Base-by-base conservation (phyloP, 2,888 invertebrate species). In the Shargacucullia verbasci region DNA sequence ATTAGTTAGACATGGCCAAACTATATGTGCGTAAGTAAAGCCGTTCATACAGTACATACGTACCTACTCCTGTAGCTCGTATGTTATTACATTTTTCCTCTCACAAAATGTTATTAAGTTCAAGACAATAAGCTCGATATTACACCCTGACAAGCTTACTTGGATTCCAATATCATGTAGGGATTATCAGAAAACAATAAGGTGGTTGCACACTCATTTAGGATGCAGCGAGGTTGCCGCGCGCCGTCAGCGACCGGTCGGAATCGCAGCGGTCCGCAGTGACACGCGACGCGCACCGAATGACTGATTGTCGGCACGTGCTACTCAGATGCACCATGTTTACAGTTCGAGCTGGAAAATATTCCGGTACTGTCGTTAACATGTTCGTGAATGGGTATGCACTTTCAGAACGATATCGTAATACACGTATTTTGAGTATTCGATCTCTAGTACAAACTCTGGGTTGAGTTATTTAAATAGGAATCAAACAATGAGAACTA, bases 241-340 rank as follows among this genome's bases (percentile, higher is more conserved):
- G 37, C n/a, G 40, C 54, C 68, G 47, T 8, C 40, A 46, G 59
- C 48, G 44, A 58, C 52, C 49, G 62, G 49, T 52, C 53, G 53
- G 54, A 48, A 61, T 50, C 48, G 66, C 66, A 20, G 27, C 49
- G 39, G n/a, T 25, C 47, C 55, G 49, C 60, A 41, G 58, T 76
- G 70, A 64, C 50, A 75, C 56, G 59, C 76, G 75, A 77, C 81
- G 78, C 76, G 71, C 58, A 64, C 64, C 59, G 83, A 79, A 83
- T 86, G 86, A 85, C 84, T 78, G 82, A 87, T 86, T 64, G 76
- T 68, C 39, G 35, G 68, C 73, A 80, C 85, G 85, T 85, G 86
- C 68, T 61, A 48, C 59, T 70, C 53, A 69, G 73, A 59, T 73
- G 71, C 72, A 69, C 45, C 62, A 57, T 63, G 52, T 63, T 60